Conservation (phyloP, 92 coral and sea anemone genomes). For the Diadumene lineata region DNA sequence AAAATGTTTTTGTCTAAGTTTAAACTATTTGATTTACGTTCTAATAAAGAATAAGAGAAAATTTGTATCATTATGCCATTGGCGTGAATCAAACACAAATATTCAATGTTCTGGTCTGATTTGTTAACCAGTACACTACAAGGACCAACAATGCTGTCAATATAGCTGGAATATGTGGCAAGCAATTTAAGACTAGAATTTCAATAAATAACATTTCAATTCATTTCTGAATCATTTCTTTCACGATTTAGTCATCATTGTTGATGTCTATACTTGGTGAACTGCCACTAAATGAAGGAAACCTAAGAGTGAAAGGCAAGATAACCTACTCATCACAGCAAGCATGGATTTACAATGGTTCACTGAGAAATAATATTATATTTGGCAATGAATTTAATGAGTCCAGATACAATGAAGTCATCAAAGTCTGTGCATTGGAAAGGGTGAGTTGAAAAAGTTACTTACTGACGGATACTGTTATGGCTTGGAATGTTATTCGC, state of each 20-base stretch:
- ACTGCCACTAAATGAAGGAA: conserved; percentile 48
- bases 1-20: too few species aligned
- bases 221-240: background rate
- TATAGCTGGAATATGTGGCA: too few species aligned
- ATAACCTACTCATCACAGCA: conserved; percentile 64
- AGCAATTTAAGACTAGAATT: background rate
- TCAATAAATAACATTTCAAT: background rate
- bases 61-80: too few species aligned
- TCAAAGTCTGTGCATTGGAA: conserved; percentile 60
- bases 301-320: conserved; percentile 58
- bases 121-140: too few species aligned
- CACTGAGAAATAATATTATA: conserved; percentile 51
- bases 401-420: conserved; percentile 48
- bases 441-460: conserved; percentile 32
- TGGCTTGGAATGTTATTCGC: too few species aligned
- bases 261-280: conserved; percentile 66
- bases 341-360: conserved; percentile 63
- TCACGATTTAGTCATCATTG: conserved; percentile 41
- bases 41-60: too few species aligned
- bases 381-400: conserved; percentile 55
- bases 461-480: background rate
- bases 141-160: too few species aligned
- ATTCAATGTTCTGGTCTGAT: too few species aligned
- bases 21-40: too few species aligned
- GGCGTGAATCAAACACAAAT: too few species aligned